phyloP scores from a whole-genome alignment of 2,797 vertebrate genomes.

The Nannoperca obscura region DNA sequence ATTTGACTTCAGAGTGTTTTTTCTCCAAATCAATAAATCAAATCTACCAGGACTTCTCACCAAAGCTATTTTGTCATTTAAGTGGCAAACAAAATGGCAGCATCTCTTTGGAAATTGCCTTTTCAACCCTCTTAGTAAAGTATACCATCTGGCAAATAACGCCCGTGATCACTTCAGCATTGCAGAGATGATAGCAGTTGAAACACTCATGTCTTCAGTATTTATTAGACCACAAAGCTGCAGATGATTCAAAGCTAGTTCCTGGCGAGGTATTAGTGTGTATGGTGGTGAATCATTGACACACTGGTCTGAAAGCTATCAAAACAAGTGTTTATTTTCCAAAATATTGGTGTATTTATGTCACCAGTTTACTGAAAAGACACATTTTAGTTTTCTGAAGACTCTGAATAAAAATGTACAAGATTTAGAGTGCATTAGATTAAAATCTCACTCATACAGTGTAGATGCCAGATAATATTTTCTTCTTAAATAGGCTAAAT shows the following conservation, averaged over 20 bases:
- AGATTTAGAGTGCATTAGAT: neutral
- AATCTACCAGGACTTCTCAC: neutral
- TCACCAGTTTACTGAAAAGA: neutral
- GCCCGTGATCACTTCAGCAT: constrained; percentile 21
- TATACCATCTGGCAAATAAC: constrained; percentile 37
- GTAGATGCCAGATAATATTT: neutral
- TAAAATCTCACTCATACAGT: neutral
- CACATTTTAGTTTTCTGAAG: constrained; percentile 9
- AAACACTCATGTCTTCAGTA: neutral
- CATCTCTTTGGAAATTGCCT: constrained; percentile 21
- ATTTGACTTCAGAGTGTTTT: neutral
- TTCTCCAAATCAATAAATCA: constrained; percentile 1
- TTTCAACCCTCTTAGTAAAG: constrained; percentile 15
- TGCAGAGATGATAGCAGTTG: constrained; percentile 8
- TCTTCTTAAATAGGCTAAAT: neutral
- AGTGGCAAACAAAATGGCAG: constrained; percentile 9
- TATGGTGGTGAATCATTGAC: neutral
- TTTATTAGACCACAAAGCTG: constrained; percentile 9
- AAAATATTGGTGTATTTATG: neutral
- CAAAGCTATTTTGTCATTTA: constrained; percentile 12
- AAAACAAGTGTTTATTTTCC: neutral
- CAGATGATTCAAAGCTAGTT: constrained; percentile 11
- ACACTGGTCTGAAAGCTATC: neutral
- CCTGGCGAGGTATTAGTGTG: neutral
- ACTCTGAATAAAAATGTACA: constrained; percentile 7